Base-by-base conservation (phyloP, 2,797 vertebrate genomes). In the Coendou prehensilis region DNA sequence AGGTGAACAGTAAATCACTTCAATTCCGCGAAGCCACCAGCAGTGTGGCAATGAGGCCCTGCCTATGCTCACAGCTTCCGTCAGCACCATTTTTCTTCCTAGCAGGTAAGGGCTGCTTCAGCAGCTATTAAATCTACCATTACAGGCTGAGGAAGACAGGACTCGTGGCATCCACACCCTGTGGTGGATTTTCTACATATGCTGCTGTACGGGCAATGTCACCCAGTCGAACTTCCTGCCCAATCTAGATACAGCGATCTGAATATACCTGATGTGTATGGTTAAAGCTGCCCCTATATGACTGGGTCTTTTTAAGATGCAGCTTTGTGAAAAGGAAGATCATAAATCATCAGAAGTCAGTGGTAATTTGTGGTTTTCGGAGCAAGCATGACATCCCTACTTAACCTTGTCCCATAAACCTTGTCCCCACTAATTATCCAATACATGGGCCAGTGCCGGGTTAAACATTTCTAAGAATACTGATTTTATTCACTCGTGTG, bases 331-430 rank as follows among this genome's bases (percentile, higher is more conserved):
- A 59, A 76, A 88, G 94, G 84, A 71, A 76, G 89, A 92, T 69
- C 69, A 64, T 45, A 95, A 67, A 92, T 93, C 64, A 64, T 78
- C 76, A 75, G 80, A 93, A 96, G 91, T 92, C 92, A 89, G 83
- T 14, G n/a, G 83, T 97, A 95, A 96, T 97, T 92, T 56, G 78
- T 78, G 75, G 94, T 89, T 97, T 95, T 87, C 89, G 91, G 86
- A 50, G 64, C 61, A 87, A 93, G 84, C 86, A 88, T 95, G 97
- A 91, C 87, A 95, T 52, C 50, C 15, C 86, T 85, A 83, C 76
- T 93, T 91, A 87, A 93, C 89, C 78, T 30, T 91, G 69, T 87
- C 59, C 91, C 64, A 57, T 33, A 95, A 96, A 81, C 47, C 69
- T 76, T 87, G 33, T 64, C 87, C 79, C 67, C 92, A 92, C 73